Evolutionary conservation across 2,113 vertebrate genomes (phyloP).

Genomic region (Neotoma lepida): DNA sequence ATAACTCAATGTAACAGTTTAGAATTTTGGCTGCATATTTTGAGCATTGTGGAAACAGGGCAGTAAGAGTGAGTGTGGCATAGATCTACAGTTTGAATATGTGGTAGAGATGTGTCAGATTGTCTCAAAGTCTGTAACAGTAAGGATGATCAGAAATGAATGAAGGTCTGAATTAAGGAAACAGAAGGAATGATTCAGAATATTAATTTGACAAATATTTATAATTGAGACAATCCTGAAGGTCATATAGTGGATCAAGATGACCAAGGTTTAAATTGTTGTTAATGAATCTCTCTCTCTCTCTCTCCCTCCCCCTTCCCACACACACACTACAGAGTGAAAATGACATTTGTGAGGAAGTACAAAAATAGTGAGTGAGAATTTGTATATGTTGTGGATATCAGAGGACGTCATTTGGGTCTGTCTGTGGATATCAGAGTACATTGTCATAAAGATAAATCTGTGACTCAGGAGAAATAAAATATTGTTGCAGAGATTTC

Average conservation of each 20-base stretch:
- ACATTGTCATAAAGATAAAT: neutral
- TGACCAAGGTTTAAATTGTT: neutral
- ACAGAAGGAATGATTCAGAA: neutral
- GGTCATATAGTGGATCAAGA: neutral
- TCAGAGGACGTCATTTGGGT: neutral
- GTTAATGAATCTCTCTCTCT: neutral
- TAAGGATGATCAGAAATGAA: neutral
- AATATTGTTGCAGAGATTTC: neutral
- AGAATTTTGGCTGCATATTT: neutral
- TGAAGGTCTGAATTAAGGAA: neutral
- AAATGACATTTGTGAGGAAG: neutral
- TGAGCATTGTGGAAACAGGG: neutral
- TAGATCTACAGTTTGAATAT: neutral
- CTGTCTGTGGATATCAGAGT: too few relatives aligned
- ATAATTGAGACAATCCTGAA: neutral
- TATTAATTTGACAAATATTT: neutral
- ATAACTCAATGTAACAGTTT: neutral
- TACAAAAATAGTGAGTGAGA: neutral
- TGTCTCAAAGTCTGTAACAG: neutral
- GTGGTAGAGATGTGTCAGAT: neutral
- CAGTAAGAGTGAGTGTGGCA: neutral
- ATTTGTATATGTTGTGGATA: neutral
- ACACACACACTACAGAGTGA: neutral
- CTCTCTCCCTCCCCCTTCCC: neutral
- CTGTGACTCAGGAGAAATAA: neutral